A percentile compares a stretch with the other conserved stretches of the same genome.
phyloP scores from a whole-genome alignment of 1,140 invertebrate species.

The Proctacanthus coquilletti region DNA sequence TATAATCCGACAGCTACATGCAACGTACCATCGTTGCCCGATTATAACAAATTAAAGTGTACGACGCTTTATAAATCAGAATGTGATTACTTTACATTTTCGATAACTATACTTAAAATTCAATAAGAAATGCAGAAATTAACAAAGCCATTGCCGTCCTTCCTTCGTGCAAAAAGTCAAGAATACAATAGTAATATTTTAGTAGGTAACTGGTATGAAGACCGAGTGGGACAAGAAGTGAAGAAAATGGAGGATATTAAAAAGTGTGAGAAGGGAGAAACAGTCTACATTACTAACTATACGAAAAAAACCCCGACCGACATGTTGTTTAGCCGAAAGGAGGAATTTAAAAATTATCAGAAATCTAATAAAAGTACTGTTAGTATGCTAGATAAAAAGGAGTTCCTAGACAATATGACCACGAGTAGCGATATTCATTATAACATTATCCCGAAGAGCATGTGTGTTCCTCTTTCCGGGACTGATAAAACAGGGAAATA shows the following conservation, averaged over 20 bases:
- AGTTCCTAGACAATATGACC: background rate
- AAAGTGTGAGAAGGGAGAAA: background rate
- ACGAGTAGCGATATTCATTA: background rate
- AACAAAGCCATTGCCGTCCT: too few relatives aligned
- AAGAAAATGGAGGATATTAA: background rate
- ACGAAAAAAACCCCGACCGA: background rate
- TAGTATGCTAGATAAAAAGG: background rate
- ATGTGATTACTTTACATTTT: too few relatives aligned
- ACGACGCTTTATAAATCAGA: too few relatives aligned
- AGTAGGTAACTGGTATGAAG: constrained; percentile 1
- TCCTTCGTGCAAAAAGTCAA: background rate
- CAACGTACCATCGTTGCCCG: too few relatives aligned
- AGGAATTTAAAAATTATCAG: background rate
- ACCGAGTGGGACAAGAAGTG: background rate
- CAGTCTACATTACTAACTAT: background rate
- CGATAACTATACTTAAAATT: too few relatives aligned
- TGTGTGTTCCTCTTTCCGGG: too few relatives aligned
- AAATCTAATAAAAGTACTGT: background rate
- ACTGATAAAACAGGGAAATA: too few relatives aligned
- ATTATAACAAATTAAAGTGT: too few relatives aligned
- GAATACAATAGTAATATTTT: background rate
- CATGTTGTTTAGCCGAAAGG: background rate
- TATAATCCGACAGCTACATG: too few relatives aligned
- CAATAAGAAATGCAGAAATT: too few relatives aligned
- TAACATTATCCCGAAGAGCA: background rate